Evolutionary conservation across 1,140 invertebrate genomes (phyloP), one percentile per base, ranked within the genome.

Genomic region (Sipha flava): DNA sequence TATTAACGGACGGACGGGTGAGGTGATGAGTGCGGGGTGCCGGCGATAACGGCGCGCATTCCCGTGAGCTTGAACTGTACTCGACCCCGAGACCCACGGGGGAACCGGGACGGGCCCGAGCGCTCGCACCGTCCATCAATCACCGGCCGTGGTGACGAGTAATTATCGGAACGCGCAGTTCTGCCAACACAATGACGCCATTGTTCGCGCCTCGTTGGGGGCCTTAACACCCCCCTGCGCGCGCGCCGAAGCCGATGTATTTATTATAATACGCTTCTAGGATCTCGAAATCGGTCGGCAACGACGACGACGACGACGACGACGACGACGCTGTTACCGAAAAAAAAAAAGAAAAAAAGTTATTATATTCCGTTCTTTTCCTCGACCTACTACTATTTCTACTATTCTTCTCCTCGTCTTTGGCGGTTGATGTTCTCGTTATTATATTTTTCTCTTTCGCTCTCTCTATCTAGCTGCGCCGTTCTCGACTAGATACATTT

Each of bases 141-240:
- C 72, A 75, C 72, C n/a, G 72, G 49, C 45, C 18, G 18, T 40
- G 49, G 47, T 75, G 72, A 75, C 72, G 72, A 75, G 49, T 54
- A 75, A 73, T 73, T 75, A 75, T 75, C 72, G 72, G 72, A 16
- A 40, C 72, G 49, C 72, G 34, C 72, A 75, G 72, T 75, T 75
- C 47, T 75, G 72, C 72, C 72, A 75, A 75, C 52, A 75, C 72
- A 57, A 75, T 54, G n/a, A 57, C 72, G 72, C 49, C 21, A 75
- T 75, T 75, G 72, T 75, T 75, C 72, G 72, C 72, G 72, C 72
- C 72, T 75, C 72, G 72, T 75, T 57, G 72, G 72, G 72, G 72
- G 72, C 72, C 72, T 57, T 31, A 23, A 54, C 70, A 52, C 47
- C 70, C 70, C 70, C 47, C 70, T n/a, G 70, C 47, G 62, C 62